Evolutionary conservation across 1,140 invertebrate species (phyloP).

Genomic region (Drosophila sturtevanti): DNA sequence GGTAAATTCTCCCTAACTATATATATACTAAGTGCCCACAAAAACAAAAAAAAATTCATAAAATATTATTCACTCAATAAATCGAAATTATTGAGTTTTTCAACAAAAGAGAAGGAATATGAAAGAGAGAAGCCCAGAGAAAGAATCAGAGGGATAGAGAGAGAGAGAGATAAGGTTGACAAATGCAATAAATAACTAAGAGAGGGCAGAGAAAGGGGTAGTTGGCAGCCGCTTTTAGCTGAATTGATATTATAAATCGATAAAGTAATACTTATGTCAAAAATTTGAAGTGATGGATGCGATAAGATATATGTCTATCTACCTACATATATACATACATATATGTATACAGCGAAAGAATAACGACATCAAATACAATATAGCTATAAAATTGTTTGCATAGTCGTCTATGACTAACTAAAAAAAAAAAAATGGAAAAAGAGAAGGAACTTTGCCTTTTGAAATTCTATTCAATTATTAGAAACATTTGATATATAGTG

Average conservation of each 20-base stretch:
- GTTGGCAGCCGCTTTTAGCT: slow-evolving; percentile 1
- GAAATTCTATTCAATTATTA: not conserved
- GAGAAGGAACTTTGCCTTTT: not conserved
- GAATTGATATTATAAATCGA: slow-evolving; percentile 27
- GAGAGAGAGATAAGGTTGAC: not conserved
- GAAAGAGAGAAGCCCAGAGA: slow-evolving; percentile 22
- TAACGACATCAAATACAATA: not conserved
- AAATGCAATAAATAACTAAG: too few species aligned
- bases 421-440: not conserved
- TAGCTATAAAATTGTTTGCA: not conserved
- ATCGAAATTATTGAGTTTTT: not conserved
- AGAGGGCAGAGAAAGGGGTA: too few species aligned
- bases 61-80: slow-evolving; percentile 38
- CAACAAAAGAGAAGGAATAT: not conserved
- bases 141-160: not conserved
- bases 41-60: slow-evolving; percentile 6
- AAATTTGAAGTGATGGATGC: not conserved
- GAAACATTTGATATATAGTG: not conserved
- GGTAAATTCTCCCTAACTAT: slow-evolving; percentile 46
- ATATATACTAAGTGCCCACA: not conserved
- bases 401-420: not conserved
- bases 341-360: not conserved
- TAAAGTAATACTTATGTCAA: slow-evolving; percentile 13
- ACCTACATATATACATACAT: not conserved
- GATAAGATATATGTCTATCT: slow-evolving; percentile 6